phyloP scores from a whole-genome alignment of 1,140 invertebrate genomes.

The Aphelenchoides fujianensis region DNA sequence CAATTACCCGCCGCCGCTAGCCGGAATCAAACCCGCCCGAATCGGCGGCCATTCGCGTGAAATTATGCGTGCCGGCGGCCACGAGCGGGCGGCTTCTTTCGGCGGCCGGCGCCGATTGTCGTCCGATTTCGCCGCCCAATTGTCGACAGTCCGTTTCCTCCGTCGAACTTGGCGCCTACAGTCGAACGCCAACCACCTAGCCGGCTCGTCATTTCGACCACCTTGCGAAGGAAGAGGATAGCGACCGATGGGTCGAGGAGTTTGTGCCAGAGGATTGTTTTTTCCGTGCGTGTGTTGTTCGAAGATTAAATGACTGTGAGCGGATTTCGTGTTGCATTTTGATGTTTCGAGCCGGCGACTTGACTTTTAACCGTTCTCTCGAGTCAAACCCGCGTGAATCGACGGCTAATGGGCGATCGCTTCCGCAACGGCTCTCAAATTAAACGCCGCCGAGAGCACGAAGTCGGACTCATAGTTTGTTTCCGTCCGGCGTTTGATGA shows the following conservation, averaged over 20 bases:
- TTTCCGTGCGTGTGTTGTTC: too few relatives aligned
- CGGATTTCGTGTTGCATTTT: too few relatives aligned
- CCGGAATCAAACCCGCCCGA: neutral
- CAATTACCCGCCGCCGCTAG: neutral
- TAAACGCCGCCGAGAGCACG: neutral
- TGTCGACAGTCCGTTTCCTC: neutral
- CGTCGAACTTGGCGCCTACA: too few relatives aligned
- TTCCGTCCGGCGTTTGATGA: neutral
- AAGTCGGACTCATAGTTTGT: neutral
- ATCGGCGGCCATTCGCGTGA: conserved; percentile 1
- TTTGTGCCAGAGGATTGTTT: too few relatives aligned
- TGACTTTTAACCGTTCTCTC: neutral
- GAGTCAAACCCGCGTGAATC: neutral
- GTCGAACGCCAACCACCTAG: neutral
- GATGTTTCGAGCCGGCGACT: too few relatives aligned
- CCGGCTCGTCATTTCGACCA: neutral
- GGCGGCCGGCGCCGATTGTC: neutral
- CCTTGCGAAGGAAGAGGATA: neutral
- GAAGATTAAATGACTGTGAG: too few relatives aligned
- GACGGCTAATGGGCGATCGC: too few relatives aligned
- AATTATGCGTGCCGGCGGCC: neutral
- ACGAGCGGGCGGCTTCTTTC: neutral
- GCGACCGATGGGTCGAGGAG: too few relatives aligned
- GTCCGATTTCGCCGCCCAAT: neutral
- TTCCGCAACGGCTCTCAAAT: neutral